These are phyloP conservation scores for Agrilus mali DNA, from an alignment of 2,888 invertebrate genomes.

Conservation along the genomic window DNA sequence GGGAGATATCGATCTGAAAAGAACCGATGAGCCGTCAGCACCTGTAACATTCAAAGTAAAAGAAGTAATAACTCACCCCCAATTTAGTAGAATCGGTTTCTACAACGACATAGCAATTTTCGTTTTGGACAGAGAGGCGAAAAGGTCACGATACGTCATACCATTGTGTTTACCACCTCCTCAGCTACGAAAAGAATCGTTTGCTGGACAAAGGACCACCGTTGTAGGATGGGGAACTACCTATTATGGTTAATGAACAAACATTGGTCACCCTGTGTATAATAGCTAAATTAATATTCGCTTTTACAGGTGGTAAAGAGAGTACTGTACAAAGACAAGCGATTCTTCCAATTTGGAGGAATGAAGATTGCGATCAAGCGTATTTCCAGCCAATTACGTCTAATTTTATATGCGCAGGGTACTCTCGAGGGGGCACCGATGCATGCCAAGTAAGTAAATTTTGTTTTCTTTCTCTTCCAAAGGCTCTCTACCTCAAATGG, in stretches of 20 bases:
- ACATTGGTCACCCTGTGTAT: neutral
- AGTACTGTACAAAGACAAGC: conserved; percentile 78
- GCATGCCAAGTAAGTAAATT: conserved; percentile 64
- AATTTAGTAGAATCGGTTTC: conserved; percentile 82
- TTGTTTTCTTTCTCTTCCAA: neutral
- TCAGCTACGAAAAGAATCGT: conserved; percentile 45
- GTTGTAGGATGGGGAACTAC: conserved; percentile 92
- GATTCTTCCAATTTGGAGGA: conserved; percentile 75
- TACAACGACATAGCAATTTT: conserved; percentile 90
- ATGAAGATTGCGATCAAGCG: conserved; percentile 78
- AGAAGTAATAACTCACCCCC: conserved; percentile 68
- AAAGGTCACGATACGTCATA: conserved; percentile 73
- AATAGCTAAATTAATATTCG: neutral
- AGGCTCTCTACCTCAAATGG: neutral
- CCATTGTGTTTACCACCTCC: conserved; percentile 71
- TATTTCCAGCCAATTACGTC: conserved; percentile 88
- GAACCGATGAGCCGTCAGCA: conserved; percentile 73
- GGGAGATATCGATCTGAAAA: conserved; percentile 76
- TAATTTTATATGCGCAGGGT: conserved; percentile 83
- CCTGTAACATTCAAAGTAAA: conserved; percentile 69
- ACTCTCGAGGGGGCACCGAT: conserved; percentile 79
- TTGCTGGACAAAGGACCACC: conserved; percentile 65
- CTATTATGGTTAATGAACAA: conserved; percentile 71
- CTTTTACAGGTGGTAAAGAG: conserved; percentile 59
- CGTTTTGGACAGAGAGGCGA: conserved; percentile 58